These are phyloP conservation scores for Dendrolimus houi DNA, from an alignment of 2,888 invertebrate species.

Conservation along the genomic window DNA sequence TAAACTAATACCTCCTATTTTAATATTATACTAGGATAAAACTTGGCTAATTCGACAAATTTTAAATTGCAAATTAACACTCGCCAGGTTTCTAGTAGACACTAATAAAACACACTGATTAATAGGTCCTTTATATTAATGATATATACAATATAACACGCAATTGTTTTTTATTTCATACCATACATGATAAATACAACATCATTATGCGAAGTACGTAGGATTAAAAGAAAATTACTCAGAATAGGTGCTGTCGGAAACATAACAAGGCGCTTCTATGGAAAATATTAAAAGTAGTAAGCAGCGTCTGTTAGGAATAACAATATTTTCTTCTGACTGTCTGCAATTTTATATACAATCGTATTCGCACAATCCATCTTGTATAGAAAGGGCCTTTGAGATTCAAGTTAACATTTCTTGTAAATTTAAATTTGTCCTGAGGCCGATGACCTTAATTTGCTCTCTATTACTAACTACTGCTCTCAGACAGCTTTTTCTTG, in stretches of 20 bases:
- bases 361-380: no score
- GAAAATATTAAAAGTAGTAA: not conserved
- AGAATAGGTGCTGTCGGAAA: not conserved
- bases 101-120: not conserved
- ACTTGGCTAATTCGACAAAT: no score
- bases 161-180: slow-evolving; percentile 1
- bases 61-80: no score
- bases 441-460: no score
- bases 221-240: slow-evolving; percentile 1
- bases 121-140: not conserved
- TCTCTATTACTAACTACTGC: no score
- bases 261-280: not conserved
- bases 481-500: no score
- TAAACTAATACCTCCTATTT: no score
- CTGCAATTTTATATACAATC: slow-evolving; percentile 4
- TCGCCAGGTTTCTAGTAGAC: not conserved
- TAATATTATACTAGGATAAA: no score
- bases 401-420: no score
- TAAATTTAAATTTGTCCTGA: no score
- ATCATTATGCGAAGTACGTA: slow-evolving; percentile 7
- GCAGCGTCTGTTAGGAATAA: not conserved
- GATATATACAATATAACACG: not conserved
- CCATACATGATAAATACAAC: slow-evolving; percentile 6
- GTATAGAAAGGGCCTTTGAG: no score
- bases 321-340: not conserved